A percentile compares a stretch with the other conserved stretches of the same genome.
Conservation (phyloP, 2,888 invertebrate genomes). For the Chymomyza amoena region DNA sequence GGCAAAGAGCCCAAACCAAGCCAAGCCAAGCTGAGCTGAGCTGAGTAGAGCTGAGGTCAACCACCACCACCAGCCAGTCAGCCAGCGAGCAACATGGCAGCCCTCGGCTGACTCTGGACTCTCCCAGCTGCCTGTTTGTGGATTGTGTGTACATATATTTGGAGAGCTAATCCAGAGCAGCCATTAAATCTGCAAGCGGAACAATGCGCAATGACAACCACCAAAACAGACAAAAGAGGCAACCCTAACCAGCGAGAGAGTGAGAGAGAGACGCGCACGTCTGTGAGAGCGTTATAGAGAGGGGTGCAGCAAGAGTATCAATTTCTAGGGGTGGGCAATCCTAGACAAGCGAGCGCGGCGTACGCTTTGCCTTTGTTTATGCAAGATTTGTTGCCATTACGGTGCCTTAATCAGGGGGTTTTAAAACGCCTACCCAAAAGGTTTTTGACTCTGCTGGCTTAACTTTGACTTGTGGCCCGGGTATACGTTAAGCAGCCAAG, state of each 20-base stretch:
- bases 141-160: conserved; percentile 63
- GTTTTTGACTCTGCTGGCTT: conserved; percentile 61
- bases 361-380: conserved; percentile 64
- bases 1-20: not conserved
- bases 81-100: conserved; percentile 35
- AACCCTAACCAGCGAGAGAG: conserved; percentile 21
- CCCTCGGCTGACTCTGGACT: not conserved
- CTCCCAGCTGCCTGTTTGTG: conserved; percentile 52
- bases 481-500: conserved; percentile 28
- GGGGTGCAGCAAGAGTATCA: not conserved
- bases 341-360: conserved; percentile 33
- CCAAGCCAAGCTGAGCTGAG: not conserved
- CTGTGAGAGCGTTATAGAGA: conserved; percentile 6
- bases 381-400: conserved; percentile 73
- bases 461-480: conserved; percentile 37
- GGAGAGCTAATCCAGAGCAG: conserved; percentile 53
- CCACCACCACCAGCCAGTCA: too few species aligned
- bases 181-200: conserved; percentile 62
- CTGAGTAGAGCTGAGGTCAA: not conserved
- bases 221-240: conserved; percentile 21
- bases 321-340: not conserved
- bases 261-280: conserved; percentile 18
- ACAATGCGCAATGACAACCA: conserved; percentile 57
- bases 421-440: conserved; percentile 48
- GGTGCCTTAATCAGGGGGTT: conserved; percentile 59